Percentiles rank a stretch among this genome's conserved stretches.
Conservation (phyloP, 2,888 invertebrate species). For the Ormyrus pomaceus region DNA sequence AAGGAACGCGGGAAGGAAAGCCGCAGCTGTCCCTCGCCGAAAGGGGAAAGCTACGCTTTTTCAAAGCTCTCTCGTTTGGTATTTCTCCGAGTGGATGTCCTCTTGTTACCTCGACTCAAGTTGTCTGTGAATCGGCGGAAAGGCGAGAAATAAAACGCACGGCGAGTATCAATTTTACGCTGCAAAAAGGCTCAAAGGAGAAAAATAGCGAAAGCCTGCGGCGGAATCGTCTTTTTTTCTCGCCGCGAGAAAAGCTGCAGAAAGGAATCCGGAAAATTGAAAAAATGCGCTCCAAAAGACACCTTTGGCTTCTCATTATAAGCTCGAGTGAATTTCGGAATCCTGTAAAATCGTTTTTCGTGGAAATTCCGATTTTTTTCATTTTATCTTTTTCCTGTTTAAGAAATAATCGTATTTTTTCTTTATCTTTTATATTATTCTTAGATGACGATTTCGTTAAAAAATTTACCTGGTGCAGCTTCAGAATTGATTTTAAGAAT, state of each 20-base stretch:
- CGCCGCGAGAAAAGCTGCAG: no score
- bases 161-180: constrained; percentile 43
- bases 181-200: background rate
- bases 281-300: background rate
- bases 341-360: no score
- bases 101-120: background rate
- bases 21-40: background rate
- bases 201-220: background rate
- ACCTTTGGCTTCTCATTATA: no score
- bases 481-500: no score
- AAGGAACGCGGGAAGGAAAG: constrained; percentile 4
- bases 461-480: no score
- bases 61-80: constrained; percentile 21
- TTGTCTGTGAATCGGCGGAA: constrained; percentile 3
- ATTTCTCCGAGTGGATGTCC: constrained; percentile 20
- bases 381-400: no score
- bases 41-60: constrained; percentile 10
- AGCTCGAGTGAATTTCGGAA: no score
- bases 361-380: no score
- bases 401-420: no score
- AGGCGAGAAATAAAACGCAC: constrained; percentile 2
- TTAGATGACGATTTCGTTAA: no score
- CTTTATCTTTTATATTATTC: no score
- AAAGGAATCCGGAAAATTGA: background rate
- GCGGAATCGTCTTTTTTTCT: background rate